phyloP scores from a whole-genome alignment of 2,113 vertebrate genomes.

The Bambusicola thoracicus region DNA sequence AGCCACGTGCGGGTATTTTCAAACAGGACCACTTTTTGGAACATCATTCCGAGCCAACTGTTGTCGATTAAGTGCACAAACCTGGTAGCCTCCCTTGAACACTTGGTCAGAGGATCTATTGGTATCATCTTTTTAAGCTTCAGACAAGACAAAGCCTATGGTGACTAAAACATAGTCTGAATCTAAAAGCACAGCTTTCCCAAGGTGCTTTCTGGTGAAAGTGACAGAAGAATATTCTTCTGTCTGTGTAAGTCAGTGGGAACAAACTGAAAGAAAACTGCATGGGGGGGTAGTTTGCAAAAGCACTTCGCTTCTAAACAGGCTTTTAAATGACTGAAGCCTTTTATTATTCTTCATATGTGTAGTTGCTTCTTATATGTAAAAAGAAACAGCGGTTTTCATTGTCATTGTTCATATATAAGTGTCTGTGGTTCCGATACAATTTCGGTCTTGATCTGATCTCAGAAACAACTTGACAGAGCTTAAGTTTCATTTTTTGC shows the following conservation, averaged over 20 bases:
- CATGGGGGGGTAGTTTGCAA: not conserved
- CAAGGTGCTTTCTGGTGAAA: not conserved
- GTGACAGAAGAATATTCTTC: not conserved
- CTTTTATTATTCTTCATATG: not conserved
- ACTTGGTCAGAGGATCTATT: not conserved
- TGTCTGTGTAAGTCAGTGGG: not conserved
- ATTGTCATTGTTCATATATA: not conserved
- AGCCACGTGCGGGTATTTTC: not conserved
- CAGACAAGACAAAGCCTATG: not conserved
- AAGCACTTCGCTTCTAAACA: not conserved
- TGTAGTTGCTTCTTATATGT: not conserved
- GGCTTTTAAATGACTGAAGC: not conserved
- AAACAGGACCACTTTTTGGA: not conserved
- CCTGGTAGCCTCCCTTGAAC: not conserved
- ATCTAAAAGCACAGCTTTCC: not conserved
- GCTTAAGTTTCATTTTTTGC: not conserved
- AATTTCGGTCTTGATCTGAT: not conserved
- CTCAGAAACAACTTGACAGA: not conserved
- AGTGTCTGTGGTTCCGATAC: not conserved
- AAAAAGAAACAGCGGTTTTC: not conserved
- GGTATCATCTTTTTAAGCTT: not conserved
- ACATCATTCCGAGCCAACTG: not conserved
- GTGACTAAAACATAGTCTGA: not conserved
- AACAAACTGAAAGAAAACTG: not conserved
- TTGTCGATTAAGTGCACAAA: not conserved